A percentile compares a stretch with the other conserved stretches of the same genome.
phyloP scores from a whole-genome alignment of 1,140 invertebrate genomes.

The Aporrectodea caliginosa region DNA sequence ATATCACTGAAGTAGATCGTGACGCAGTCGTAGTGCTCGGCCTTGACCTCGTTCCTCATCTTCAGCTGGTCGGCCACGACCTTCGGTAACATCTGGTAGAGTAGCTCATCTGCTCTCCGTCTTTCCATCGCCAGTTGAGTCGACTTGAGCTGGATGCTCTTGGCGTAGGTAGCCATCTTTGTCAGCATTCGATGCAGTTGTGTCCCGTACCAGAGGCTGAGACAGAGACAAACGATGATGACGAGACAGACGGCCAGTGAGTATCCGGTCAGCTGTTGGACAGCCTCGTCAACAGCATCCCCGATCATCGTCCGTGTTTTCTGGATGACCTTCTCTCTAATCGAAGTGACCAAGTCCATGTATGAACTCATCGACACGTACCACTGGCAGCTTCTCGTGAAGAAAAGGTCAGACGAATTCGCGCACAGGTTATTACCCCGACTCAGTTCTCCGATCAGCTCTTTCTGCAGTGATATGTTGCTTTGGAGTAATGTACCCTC shows the following conservation, averaged over 20 bases:
- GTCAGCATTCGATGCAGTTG: background rate
- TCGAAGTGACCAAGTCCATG: background rate
- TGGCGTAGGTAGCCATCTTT: background rate
- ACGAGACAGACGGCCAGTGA: background rate
- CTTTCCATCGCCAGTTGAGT: background rate
- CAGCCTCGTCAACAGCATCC: background rate
- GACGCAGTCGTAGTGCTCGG: slow-evolving; percentile 89
- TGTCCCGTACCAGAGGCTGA: background rate
- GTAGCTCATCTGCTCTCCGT: background rate
- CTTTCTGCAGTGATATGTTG: background rate
- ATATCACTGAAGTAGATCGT: slow-evolving; percentile 97
- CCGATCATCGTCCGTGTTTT: background rate
- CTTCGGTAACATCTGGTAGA: background rate
- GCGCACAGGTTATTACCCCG: background rate
- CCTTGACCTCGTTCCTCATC: slow-evolving; percentile 78
- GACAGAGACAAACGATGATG: background rate
- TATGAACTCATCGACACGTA: background rate
- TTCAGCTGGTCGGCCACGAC: slow-evolving; percentile 78
- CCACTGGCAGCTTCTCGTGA: background rate
- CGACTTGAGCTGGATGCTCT: background rate
- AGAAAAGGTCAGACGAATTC: background rate
- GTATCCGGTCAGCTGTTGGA: background rate
- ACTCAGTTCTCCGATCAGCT: background rate
- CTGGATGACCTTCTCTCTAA: background rate
- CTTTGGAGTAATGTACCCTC: background rate